Conservation (phyloP, 2,113 vertebrate genomes). For the Chitala chitala region DNA sequence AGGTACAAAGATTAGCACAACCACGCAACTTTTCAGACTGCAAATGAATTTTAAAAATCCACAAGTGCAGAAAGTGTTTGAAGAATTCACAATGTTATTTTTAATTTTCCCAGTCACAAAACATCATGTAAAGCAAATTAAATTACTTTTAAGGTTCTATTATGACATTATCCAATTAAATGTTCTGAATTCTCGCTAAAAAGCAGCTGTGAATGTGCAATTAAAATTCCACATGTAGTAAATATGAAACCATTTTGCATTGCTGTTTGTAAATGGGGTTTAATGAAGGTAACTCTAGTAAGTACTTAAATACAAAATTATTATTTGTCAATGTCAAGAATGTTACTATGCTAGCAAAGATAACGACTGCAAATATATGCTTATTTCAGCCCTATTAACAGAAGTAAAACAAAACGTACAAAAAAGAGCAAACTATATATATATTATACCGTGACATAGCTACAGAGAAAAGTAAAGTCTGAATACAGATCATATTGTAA, state of each 20-base stretch:
- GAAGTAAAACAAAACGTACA: background rate
- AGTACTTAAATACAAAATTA: conserved; percentile 27
- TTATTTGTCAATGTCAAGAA: conserved; percentile 12
- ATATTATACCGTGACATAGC: background rate
- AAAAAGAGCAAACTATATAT: background rate
- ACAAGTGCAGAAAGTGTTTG: background rate
- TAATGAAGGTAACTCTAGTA: conserved; percentile 24
- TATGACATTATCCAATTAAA: conserved; percentile 23
- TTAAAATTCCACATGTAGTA: conserved; percentile 32
- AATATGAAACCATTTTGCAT: conserved; percentile 37
- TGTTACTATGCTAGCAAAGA: conserved; percentile 15
- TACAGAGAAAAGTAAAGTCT: background rate
- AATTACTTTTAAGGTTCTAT: conserved; percentile 20
- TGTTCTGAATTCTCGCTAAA: conserved; percentile 33
- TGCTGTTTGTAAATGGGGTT: conserved; percentile 24
- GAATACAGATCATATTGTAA: background rate
- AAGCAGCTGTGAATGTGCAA: conserved; percentile 43
- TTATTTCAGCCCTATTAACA: conserved; percentile 4
- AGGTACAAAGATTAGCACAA: background rate
- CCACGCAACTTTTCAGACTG: background rate
- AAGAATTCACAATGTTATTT: conserved; percentile 11
- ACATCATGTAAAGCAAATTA: conserved; percentile 20
- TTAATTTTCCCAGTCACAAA: conserved; percentile 16
- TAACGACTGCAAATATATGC: conserved; percentile 9
- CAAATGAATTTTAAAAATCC: background rate